Base-by-base conservation (phyloP, 2,888 invertebrate genomes). In the Scaptomyza caliginosa region DNA sequence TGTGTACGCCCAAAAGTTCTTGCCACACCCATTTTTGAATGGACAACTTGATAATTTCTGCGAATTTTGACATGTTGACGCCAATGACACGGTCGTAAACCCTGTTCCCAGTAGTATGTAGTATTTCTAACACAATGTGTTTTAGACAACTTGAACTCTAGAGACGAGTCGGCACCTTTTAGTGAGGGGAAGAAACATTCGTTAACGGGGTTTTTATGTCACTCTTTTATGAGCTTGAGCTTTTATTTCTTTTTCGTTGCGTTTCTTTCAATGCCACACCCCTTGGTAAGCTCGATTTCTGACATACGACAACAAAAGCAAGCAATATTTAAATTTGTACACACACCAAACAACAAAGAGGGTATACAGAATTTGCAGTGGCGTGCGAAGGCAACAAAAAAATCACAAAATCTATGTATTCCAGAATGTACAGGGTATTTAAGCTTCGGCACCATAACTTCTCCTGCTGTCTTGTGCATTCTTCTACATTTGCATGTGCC, bases 151-250 rank as follows among this genome's bases (percentile, higher is more conserved):
- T 43, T 46, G 13, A 46, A 34, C 17, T 45, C 28, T 13, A 42
- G 21, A 42, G 10, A 48, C 36, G 57, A 57, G 28, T 39, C 17
- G 38, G 40, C 56, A 67, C 71, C 73, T 70, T 51, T n/a, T 10
- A 16, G 11, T 10, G 32, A 63, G 46, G 19, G 66, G 48, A 28
- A 46, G 21, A 32, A 46, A 32, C 34, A 67, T 57, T 51, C 60
- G 28, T 51, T 77, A 86, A 83, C 86, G 78, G 78, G 78, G 84
- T 78, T 86, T 86, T 81, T 59, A 77, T 86, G 83, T 81, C 82
- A 74, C 67, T 59, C 64, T 67, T 83, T 78, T 72, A 62, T 50
- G 42, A 40, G 28, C 26, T 55, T 46, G 46, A 46, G 36, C 39
- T 62, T 58, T 70, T 57, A 51, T 50, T 55, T 45, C 24, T 57